Conservation (phyloP, 2,797 vertebrate genomes). For the Eulemur coronatus region DNA sequence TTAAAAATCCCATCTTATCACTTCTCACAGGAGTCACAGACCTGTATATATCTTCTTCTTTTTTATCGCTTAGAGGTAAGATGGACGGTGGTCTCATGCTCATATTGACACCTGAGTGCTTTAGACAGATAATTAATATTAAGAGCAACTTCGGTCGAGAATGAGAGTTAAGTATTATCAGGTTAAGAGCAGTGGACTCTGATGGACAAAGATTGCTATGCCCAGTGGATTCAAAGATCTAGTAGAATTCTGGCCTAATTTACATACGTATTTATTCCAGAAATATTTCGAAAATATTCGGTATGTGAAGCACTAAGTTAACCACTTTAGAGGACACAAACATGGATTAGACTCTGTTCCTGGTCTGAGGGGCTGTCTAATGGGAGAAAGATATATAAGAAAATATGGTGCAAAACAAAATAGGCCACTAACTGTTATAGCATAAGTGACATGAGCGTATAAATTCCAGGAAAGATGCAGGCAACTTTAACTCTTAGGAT, state of each 20-base stretch:
- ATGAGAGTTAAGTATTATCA: background rate
- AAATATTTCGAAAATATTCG: slow-evolving; percentile 22
- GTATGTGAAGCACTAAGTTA: background rate
- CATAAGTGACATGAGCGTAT: background rate
- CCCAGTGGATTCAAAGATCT: background rate
- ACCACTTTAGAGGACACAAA: background rate
- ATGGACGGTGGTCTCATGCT: background rate
- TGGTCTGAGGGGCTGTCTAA: background rate
- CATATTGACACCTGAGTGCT: background rate
- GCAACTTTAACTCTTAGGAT: background rate
- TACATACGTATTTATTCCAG: background rate
- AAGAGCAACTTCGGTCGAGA: background rate
- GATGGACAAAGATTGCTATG: background rate
- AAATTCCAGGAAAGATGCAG: background rate
- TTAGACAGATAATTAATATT: background rate
- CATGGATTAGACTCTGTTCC: background rate
- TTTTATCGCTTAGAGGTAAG: background rate
- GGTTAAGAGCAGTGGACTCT: background rate
- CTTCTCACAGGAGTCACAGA: background rate
- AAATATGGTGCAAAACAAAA: background rate
- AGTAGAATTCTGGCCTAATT: background rate
- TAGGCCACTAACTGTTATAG: background rate
- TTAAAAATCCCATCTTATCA: background rate
- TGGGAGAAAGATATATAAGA: background rate
- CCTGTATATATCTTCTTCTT: background rate